These are phyloP conservation scores for Hypena proboscidalis DNA, from an alignment of 2,888 invertebrate species.

Conservation along the genomic window DNA sequence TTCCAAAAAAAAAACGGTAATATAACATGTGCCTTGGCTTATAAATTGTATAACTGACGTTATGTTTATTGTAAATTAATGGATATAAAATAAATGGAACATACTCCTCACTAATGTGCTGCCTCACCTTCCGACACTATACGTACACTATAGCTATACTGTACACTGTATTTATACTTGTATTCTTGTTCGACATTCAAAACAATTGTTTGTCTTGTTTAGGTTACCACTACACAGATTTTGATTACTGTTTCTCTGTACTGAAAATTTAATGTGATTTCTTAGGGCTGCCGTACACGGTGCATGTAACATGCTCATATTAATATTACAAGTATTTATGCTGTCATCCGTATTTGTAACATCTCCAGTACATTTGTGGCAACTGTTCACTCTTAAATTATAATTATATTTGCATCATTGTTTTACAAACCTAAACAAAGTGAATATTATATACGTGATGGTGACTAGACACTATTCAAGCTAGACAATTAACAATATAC, in stretches of 20 bases:
- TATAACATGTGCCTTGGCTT: constrained; percentile 84
- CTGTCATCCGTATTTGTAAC: too few species aligned
- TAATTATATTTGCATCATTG: too few species aligned
- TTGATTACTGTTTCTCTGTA: constrained; percentile 20
- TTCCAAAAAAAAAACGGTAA: constrained; percentile 74
- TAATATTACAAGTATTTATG: too few species aligned
- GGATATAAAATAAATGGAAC: constrained; percentile 51
- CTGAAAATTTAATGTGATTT: constrained; percentile 10
- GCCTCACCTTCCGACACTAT: constrained; percentile 47
- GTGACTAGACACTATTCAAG: too few species aligned
- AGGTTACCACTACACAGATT: constrained; percentile 17
- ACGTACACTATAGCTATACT: constrained; percentile 22
- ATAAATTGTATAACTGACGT: constrained; percentile 73
- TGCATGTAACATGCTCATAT: too few species aligned
- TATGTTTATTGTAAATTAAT: constrained; percentile 68
- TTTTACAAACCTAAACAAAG: too few species aligned
- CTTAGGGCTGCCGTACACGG: too few species aligned
- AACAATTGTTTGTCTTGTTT: constrained; percentile 21
- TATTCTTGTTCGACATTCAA: constrained; percentile 6
- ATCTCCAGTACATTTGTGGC: too few species aligned
- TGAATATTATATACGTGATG: too few species aligned
- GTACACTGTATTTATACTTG: constrained; percentile 5
- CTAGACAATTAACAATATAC: too few species aligned
- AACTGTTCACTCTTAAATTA: too few species aligned
- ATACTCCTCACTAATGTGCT: constrained; percentile 66